These are phyloP conservation scores for Rotaria magnacalcarata DNA, from an alignment of 2,888 invertebrate genomes.

Conservation along the genomic window DNA sequence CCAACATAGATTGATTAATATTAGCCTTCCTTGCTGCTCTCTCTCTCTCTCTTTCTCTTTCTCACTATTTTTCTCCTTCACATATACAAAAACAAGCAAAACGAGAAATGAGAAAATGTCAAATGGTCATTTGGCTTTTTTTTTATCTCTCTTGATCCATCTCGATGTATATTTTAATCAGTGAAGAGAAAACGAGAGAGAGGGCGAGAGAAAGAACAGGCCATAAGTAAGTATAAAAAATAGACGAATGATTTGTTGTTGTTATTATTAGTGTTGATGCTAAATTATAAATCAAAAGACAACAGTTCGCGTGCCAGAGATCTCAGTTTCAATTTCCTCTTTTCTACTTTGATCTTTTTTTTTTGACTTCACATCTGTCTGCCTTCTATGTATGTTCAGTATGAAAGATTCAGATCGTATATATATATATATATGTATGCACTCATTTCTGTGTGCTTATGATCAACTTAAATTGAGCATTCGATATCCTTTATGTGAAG, in stretches of 20 bases:
- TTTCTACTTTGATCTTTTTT: not conserved
- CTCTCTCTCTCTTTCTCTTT: not conserved
- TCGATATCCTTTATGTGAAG: slow-evolving; percentile 21
- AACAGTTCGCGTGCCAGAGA: slow-evolving; percentile 2
- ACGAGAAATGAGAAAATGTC: not conserved
- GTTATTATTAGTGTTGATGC: not conserved
- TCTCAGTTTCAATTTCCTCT: slow-evolving; percentile 19
- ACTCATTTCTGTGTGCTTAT: not conserved
- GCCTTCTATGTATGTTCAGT: not conserved
- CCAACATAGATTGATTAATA: slow-evolving; percentile 18
- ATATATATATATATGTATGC: not conserved
- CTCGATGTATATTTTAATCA: not conserved
- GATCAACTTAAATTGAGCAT: slow-evolving; percentile 12
- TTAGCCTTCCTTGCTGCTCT: not conserved
- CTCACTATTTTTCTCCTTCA: not conserved
- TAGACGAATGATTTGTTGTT: not conserved
- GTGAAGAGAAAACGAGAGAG: not conserved
- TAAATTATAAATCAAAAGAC: slow-evolving; percentile 7
- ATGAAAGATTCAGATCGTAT: not conserved
- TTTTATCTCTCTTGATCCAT: not conserved
- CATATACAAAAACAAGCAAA: not conserved
- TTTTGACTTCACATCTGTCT: slow-evolving; percentile 6
- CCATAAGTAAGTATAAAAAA: not conserved
- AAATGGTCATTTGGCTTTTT: slow-evolving; percentile 6
- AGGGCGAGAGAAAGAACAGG: not conserved